A percentile compares a stretch with the other conserved stretches of the same genome.
Conservation (phyloP, 2,113 vertebrate genomes). For the Fulmarus glacialis region DNA sequence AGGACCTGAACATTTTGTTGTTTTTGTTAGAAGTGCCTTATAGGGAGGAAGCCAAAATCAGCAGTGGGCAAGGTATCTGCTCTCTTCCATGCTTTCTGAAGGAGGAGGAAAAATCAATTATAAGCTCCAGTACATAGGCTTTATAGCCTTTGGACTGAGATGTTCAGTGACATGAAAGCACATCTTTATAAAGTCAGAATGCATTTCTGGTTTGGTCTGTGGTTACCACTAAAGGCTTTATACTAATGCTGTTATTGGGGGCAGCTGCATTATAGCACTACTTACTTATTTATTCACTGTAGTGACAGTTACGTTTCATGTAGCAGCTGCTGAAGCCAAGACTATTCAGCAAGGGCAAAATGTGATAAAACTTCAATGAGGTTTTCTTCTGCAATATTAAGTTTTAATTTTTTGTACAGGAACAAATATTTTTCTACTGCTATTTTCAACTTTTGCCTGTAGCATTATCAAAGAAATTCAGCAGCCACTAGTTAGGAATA, state of each 20-base stretch:
- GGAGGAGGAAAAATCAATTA: background rate
- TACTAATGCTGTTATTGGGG: slow-evolving; percentile 68
- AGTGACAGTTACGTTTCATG: slow-evolving; percentile 70
- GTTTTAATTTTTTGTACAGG: slow-evolving; percentile 67
- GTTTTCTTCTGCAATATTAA: slow-evolving; percentile 68
- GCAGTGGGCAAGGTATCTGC: background rate
- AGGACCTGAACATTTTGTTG: rapidly evolving
- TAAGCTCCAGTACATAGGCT: background rate
- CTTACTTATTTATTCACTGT: slow-evolving; percentile 75
- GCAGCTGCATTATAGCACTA: slow-evolving; percentile 71
- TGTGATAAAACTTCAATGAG: slow-evolving; percentile 71
- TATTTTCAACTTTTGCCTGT: slow-evolving; percentile 34
- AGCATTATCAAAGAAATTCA: background rate
- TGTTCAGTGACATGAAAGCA: background rate
- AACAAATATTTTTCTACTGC: slow-evolving; percentile 54
- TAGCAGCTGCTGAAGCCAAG: slow-evolving; percentile 77
- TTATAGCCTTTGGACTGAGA: background rate
- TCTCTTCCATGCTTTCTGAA: background rate
- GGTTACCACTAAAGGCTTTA: slow-evolving; percentile 61
- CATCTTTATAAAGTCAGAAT: slow-evolving; percentile 38
- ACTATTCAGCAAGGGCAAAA: slow-evolving; percentile 72
- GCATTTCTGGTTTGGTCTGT: slow-evolving; percentile 26
- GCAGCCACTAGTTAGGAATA: background rate
- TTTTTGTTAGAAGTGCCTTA: background rate
- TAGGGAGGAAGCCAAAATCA: background rate